phyloP scores from a whole-genome alignment of 2,888 invertebrate genomes.

The Pantelozetes paolii region DNA sequence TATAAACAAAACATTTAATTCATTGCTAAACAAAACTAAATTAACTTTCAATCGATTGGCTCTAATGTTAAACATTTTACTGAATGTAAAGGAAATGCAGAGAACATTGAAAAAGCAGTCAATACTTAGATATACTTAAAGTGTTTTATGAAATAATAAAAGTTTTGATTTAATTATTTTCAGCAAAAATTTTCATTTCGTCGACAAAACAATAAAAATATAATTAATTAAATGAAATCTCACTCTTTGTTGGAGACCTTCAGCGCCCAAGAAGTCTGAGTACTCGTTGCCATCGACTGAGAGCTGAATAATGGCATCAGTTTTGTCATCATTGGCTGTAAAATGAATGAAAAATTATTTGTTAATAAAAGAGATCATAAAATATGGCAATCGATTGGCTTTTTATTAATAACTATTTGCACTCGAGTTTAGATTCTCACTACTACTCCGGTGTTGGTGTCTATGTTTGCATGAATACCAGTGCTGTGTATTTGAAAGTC shows the following conservation, averaged over 20 bases:
- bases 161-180: too few relatives aligned
- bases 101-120: too few relatives aligned
- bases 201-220: too few relatives aligned
- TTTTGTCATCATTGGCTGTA: not conserved
- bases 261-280: conserved; percentile 22
- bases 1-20: too few relatives aligned
- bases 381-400: conserved; percentile 1
- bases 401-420: conserved; percentile 1
- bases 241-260: not conserved
- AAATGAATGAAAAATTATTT: not conserved
- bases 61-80: too few relatives aligned
- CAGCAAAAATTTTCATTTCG: too few relatives aligned
- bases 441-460: not conserved
- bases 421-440: not conserved
- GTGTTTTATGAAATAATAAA: too few relatives aligned
- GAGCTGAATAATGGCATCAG: conserved; percentile 18
- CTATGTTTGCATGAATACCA: not conserved
- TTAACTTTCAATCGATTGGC: conserved; percentile 2
- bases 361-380: not conserved
- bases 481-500: conserved; percentile 26
- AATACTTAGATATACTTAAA: too few relatives aligned
- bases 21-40: too few relatives aligned
- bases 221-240: too few relatives aligned
- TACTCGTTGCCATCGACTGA: conserved; percentile 23
- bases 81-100: too few relatives aligned